These are phyloP conservation scores for Prorops nasuta DNA, from an alignment of 1,140 invertebrate species.

Conservation along the genomic window DNA sequence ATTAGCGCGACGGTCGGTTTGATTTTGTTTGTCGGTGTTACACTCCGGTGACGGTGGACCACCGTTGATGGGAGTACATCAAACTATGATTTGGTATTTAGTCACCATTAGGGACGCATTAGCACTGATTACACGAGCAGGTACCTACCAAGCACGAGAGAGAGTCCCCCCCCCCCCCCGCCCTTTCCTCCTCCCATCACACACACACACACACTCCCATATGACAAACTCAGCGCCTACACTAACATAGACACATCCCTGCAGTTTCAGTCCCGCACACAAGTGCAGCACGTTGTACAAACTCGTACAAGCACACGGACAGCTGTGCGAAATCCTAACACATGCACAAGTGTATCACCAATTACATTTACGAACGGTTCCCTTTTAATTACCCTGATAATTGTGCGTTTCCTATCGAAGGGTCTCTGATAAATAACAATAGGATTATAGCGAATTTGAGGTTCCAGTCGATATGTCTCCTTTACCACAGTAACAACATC, in stretches of 20 bases:
- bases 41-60: constrained; percentile 31
- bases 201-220: background rate
- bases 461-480: no score
- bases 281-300: background rate
- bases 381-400: background rate
- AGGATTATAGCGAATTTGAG: background rate
- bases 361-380: background rate
- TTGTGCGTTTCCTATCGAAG: no score
- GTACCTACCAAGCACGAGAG: constrained; percentile 24
- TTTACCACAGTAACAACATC: no score
- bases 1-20: no score
- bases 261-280: background rate
- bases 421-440: no score
- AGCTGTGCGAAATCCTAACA: background rate
- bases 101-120: constrained; percentile 54
- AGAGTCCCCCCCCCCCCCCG: constrained; percentile 13
- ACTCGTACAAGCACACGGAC: background rate
- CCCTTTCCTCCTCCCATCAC: background rate
- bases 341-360: background rate
- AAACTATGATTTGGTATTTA: constrained; percentile 54
- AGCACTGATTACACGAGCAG: constrained; percentile 49
- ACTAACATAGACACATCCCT: background rate
- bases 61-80: constrained; percentile 39
- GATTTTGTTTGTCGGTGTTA: constrained; percentile 34
- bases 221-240: background rate